A percentile compares a stretch with the other conserved stretches of the same genome.
These are phyloP conservation scores for Agonum fuliginosum DNA, from an alignment of 2,888 invertebrate genomes.

Conservation along the genomic window DNA sequence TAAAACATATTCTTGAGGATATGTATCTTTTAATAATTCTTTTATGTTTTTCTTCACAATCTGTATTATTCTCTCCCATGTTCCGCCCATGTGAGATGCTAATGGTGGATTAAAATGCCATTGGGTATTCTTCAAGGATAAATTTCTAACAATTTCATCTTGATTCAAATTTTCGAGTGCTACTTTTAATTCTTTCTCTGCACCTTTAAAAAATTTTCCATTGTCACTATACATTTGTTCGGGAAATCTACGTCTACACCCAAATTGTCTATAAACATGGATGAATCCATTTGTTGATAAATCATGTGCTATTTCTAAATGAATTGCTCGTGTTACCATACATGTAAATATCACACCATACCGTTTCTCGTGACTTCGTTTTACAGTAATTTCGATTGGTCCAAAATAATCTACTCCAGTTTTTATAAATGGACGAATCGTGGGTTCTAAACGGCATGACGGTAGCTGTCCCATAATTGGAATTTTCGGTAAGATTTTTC, in stretches of 20 bases:
- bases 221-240: neutral
- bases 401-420: slow-evolving; percentile 48
- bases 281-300: slow-evolving; percentile 7
- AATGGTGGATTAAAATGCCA: neutral
- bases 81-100: neutral
- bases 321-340: slow-evolving; percentile 12
- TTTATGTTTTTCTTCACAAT: slow-evolving; percentile 10
- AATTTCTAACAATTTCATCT: slow-evolving; percentile 5
- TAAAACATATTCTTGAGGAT: slow-evolving; percentile 59
- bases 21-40: slow-evolving; percentile 27
- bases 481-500: neutral
- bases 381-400: slow-evolving; percentile 11
- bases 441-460: neutral
- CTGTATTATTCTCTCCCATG: neutral
- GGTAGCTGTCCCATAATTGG: slow-evolving; percentile 28
- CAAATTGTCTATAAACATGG: slow-evolving; percentile 1
- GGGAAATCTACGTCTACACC: neutral
- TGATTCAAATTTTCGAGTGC: neutral
- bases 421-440: neutral
- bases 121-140: neutral
- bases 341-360: slow-evolving; percentile 26
- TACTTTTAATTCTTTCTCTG: slow-evolving; percentile 14
- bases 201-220: neutral
- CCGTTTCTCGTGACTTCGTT: slow-evolving; percentile 27
- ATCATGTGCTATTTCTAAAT: slow-evolving; percentile 13